Percentiles rank a stretch among this genome's conserved stretches.
Conservation (phyloP, 2,888 invertebrate genomes). For the Drosophila pegasa region DNA sequence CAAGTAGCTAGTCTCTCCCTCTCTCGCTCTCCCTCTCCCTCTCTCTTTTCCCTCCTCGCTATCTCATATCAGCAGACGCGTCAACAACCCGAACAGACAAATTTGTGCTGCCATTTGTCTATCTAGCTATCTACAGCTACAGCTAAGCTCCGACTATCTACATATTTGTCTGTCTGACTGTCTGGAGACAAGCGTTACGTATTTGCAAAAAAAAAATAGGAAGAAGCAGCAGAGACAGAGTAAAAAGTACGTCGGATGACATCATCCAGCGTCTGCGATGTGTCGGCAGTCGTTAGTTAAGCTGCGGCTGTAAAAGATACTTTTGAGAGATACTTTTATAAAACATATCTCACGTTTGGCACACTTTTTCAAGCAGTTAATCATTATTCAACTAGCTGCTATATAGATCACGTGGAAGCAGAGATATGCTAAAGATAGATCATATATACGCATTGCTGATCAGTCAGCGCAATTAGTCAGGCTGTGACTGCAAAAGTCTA, state of each 20-base stretch:
- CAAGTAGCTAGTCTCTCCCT: conserved; percentile 5
- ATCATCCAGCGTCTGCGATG: conserved; percentile 34
- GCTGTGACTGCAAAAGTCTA: background rate
- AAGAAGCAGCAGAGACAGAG: background rate
- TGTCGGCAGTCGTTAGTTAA: conserved; percentile 14
- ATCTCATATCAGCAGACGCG: conserved; percentile 23
- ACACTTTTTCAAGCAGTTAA: background rate
- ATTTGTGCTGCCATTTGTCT: conserved; percentile 12
- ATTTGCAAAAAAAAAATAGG: conserved; percentile 9
- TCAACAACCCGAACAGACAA: conserved; percentile 40
- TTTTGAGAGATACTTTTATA: conserved; percentile 10
- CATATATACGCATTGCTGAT: background rate
- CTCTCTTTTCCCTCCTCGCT: background rate
- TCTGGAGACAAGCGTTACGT: conserved; percentile 17
- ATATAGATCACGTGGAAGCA: background rate
- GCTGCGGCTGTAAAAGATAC: conserved; percentile 9
- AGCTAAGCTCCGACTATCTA: too few relatives aligned
- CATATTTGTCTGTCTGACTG: too few relatives aligned
- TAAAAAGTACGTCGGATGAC: conserved; percentile 30
- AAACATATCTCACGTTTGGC: background rate
- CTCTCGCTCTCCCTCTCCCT: background rate
- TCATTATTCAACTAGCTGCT: background rate
- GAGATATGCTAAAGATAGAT: background rate
- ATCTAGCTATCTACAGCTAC: too few relatives aligned
- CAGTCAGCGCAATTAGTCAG: background rate